Conservation (phyloP, 2,888 invertebrate species). For the Seira sanloemensis region DNA sequence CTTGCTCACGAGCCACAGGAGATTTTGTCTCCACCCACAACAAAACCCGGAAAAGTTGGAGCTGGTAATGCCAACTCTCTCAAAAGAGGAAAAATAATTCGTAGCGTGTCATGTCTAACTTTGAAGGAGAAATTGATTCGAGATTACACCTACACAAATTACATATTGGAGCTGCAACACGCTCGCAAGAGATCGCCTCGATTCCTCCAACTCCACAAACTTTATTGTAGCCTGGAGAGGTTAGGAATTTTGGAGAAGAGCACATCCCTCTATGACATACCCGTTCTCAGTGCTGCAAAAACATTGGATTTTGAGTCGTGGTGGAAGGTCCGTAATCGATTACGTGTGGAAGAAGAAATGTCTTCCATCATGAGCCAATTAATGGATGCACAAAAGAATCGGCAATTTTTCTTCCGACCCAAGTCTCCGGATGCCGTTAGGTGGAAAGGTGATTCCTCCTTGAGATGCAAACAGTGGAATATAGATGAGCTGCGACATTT, state of each 20-base stretch:
- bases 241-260: conserved; percentile 88
- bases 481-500: conserved; percentile 85
- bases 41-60: not conserved
- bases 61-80: not conserved
- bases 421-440: conserved; percentile 84
- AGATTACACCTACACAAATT: conserved; percentile 75
- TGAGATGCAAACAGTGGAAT: conserved; percentile 89
- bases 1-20: conserved; percentile 42
- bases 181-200: conserved; percentile 84
- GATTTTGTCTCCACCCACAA: not conserved
- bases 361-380: conserved; percentile 86
- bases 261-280: conserved; percentile 72
- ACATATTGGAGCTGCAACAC: conserved; percentile 81
- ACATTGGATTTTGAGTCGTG: conserved; percentile 92
- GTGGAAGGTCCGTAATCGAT: conserved; percentile 87
- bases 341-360: conserved; percentile 89
- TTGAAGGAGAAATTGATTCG: conserved; percentile 66
- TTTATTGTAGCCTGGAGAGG: conserved; percentile 90
- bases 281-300: conserved; percentile 85
- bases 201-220: conserved; percentile 89
- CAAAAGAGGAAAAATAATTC: conserved; percentile 30
- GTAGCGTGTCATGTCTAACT: conserved; percentile 69
- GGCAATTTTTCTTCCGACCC: conserved; percentile 88
- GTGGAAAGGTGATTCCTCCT: conserved; percentile 88
- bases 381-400: conserved; percentile 86